Evolutionary conservation across 1,140 invertebrate species (phyloP).

Genomic region (Heliconius nattereri): DNA sequence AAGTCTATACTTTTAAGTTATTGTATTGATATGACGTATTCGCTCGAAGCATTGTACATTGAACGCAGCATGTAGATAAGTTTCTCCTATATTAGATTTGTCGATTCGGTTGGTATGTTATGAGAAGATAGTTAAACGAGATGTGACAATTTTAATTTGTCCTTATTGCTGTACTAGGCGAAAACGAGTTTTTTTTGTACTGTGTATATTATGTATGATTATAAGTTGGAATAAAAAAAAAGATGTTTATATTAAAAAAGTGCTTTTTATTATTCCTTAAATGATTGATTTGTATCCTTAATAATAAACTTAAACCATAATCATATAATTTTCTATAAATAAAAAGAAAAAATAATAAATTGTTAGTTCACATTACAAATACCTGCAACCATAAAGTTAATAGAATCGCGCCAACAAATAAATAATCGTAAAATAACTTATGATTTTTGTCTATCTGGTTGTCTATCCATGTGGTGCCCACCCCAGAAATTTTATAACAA

Average conservation of each 20-base stretch:
- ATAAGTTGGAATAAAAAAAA: conserved; percentile 83
- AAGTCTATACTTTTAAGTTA: conserved; percentile 80
- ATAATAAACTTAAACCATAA: no score
- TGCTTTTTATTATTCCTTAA: conserved; percentile 49
- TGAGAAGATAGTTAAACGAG: conserved; percentile 69
- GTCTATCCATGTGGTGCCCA: no score
- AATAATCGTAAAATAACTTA: no score
- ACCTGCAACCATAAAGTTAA: no score
- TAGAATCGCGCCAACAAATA: no score
- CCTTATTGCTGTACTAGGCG: conserved; percentile 78
- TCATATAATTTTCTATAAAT: no score
- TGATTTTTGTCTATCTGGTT: no score
- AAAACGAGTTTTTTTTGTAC: conserved; percentile 82
- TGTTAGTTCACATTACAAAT: no score
- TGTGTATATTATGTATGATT: conserved; percentile 83
- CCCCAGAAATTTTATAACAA: no score
- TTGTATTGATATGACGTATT: conserved; percentile 78
- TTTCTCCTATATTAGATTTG: conserved; percentile 79
- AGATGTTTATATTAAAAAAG: conserved; percentile 80
- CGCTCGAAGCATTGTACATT: conserved; percentile 81
- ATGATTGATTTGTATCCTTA: no score
- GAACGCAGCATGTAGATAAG: conserved; percentile 78
- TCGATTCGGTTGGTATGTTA: conserved; percentile 78
- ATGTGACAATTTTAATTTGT: conserved; percentile 79
- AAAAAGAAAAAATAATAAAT: no score